Conservation (phyloP, 2,888 invertebrate genomes). For the Rapana venosa region DNA sequence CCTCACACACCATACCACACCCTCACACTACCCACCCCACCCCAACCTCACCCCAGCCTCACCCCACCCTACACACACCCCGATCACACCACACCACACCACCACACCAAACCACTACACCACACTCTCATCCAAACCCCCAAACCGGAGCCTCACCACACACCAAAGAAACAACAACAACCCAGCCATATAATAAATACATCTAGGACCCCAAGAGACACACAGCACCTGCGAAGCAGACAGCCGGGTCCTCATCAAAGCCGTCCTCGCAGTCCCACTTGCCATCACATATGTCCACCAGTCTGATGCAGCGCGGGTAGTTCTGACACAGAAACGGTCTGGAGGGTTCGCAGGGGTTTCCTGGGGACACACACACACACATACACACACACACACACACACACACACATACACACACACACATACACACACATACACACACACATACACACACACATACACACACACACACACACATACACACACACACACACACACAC, state of each 20-base stretch:
- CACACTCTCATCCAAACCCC: too few species aligned
- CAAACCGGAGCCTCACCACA: too few species aligned
- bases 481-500: background rate
- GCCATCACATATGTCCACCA: constrained; percentile 73
- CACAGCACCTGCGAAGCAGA: constrained; percentile 72
- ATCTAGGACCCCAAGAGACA: background rate
- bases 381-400: background rate
- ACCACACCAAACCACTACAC: too few species aligned
- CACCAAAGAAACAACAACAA: too few species aligned
- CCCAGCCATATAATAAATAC: too few species aligned
- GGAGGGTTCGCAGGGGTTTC: constrained; percentile 73
- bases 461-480: background rate
- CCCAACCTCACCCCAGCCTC: too few species aligned
- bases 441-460: background rate
- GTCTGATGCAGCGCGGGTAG: constrained; percentile 68
- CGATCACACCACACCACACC: too few species aligned
- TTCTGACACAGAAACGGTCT: constrained; percentile 74
- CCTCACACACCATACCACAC: too few species aligned
- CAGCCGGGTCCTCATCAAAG: constrained; percentile 73
- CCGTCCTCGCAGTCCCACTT: constrained; percentile 74
- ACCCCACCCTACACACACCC: too few species aligned
- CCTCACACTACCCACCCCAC: too few species aligned
- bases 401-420: background rate
- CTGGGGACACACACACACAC: constrained; percentile 52
- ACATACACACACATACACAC: background rate